Evolutionary conservation across 1,140 invertebrate species (phyloP), one percentile per base, ranked within the genome.

Genomic region (Bombyx mori): DNA sequence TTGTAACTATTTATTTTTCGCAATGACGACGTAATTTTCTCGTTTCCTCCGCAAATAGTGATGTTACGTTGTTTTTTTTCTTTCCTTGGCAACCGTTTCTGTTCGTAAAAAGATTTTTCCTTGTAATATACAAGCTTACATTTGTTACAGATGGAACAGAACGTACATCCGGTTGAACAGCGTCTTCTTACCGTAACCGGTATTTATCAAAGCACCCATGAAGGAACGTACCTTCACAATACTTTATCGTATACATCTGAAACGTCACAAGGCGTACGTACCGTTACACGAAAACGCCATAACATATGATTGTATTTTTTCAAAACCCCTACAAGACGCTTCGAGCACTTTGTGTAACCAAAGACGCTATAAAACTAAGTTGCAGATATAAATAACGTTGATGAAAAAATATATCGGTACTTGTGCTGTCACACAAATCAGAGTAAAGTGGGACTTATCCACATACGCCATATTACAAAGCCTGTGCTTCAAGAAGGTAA

Each of bases 381-480:
- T 63, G 65, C 58, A 61, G 61, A 58, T 58, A 71, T 71, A 71
- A 71, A 71, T 71, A 63, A 68, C 54, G 61, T 56, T 71, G 69
- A 71, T 68, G 65, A 71, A 65, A 68, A 71, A 62, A 68, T 71
- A 66, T 68, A 60, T 62, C 47, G 56, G 61, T 65, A 47, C 61
- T 68, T 68, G 63, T 56, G 57, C 49, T 61, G 54, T 58, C 61
- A 61, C 62, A 66, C 69, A 68, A 71, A 71, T 71, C 69, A 71
- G 58, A 63, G 57, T 48, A 62, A 62, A 57, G 61, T 58, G 55
- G 62, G 52, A 59, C 62, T 66, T 62, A 59, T 63, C 22, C 48
- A 35, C 26, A 35, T 35, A 35, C 26, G 26, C 26, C 26, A 35
- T 35, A 35, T 35, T 35, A 35, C 2, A 3, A 35, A 35, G 26